Evolutionary conservation across 2,113 vertebrate genomes (phyloP), one percentile per base, ranked within the genome.

Genomic region (Cheilinus undulatus): DNA sequence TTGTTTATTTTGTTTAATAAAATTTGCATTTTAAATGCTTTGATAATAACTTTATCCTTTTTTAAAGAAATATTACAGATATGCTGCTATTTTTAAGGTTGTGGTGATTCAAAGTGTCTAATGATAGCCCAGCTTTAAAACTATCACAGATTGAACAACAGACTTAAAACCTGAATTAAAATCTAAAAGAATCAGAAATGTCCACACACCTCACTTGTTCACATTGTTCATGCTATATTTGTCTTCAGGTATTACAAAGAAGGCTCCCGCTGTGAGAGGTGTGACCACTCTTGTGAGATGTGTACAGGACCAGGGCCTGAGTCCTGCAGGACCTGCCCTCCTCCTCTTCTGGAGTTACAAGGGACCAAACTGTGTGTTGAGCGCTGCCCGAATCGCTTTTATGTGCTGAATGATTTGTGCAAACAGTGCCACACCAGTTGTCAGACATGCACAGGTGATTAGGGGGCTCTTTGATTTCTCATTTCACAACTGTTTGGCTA

Each of bases 391-490:
- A 69, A 67, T 1, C 89, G 53, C 54, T 94, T 95, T 84, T 90
- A 90, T 59, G 54, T 30, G 58, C 61, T 76, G 6, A 54, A 66
- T 3, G 73, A 83, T 23, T 17, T 70, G 51, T 78, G 72, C 30
- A 80, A 59, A 69, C 87, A 92, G 69, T 93, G 93, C 71, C 91
- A 94, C 73, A 81, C 87, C 76, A 93, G 90, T 73, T 94, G 92
- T 68, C 90, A 90, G 85, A 93, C 89, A 6, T 95, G 94, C 75
- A 89, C 88, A 89, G 94, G 94, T 94, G 80, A 24, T 10, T 2
- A 14, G 3, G 8, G 5, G n/a, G 5, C 11, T 15, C 0, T 23
- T 27, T 20, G 1, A 1, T 42, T 28, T 4, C n/a, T 15, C 11
- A 14, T 51, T 27, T 22, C 27, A 28, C 13, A 6, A n/a, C n/a